Conservation (phyloP, 1,140 invertebrate genomes). For the Platorchestia sp. region DNA sequence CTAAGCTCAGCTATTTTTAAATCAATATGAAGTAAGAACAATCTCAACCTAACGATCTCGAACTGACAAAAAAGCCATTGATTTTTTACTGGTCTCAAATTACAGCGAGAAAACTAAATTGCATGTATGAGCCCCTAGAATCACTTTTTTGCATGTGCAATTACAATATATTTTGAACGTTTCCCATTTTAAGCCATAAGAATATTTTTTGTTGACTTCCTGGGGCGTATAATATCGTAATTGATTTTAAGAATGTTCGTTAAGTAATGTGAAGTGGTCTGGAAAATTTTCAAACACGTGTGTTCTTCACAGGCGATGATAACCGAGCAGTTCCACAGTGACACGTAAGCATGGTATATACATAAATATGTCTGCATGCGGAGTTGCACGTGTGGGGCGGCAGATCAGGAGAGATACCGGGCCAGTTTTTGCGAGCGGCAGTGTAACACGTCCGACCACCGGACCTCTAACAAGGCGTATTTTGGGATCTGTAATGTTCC, state of each 20-base stretch:
- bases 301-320: neutral
- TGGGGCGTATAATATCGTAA: too few relatives aligned
- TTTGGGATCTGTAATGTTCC: neutral
- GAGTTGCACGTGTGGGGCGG: neutral
- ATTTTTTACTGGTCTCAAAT: too few relatives aligned
- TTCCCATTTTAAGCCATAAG: too few relatives aligned
- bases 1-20: neutral
- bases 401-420: neutral
- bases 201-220: too few relatives aligned
- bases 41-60: neutral
- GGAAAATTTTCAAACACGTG: neutral
- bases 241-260: too few relatives aligned
- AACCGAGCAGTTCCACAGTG: too few relatives aligned
- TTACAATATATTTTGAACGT: too few relatives aligned
- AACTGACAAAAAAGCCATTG: neutral
- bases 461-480: neutral
- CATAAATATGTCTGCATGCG: neutral
- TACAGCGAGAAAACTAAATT: too few relatives aligned
- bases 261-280: neutral
- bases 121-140: too few relatives aligned
- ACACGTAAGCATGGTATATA: too few relatives aligned
- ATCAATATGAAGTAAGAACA: neutral
- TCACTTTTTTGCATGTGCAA: too few relatives aligned
- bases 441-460: neutral
- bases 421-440: neutral